Base-by-base conservation (phyloP, 23 tunicate species). In the Styela clava region DNA sequence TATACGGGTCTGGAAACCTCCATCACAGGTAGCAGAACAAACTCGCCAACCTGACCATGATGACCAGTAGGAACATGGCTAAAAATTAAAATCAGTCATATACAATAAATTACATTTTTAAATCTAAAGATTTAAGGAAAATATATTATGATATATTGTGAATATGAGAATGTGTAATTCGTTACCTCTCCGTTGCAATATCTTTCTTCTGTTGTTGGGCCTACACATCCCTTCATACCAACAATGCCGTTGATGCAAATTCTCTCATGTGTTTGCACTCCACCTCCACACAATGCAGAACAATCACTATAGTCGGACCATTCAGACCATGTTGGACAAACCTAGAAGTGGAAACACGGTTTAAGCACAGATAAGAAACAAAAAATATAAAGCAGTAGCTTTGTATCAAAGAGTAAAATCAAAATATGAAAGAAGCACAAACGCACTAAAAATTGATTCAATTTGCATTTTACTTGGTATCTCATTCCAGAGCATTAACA, bases 321-420 rank as follows among this genome's bases (percentile, higher is more conserved):
- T 33, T 31, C 79, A 24, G 89, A 91, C 98, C 98, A 93, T 12
- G 84, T 81, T n/a, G 93, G 87, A 74, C 97, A 92, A 3, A 72
- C 71, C 97, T 91, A 69, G 12, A 22, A 62, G n/a, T n/a, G n/a
- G n/a, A n/a, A n/a, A 84, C 3, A 77, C 21, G 21, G 19, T 61
- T 61, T 61, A 61, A 18, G 64, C 19, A 18, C 21, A 61, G 21
- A 61, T 18, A 61, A 61, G 21, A 18, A 18, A 61, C 21, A 61
- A 61, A 61, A n/a, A n/a, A n/a, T n/a, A n/a, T n/a, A n/a, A n/a
- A n/a, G n/a, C n/a, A n/a, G n/a, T n/a, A n/a, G n/a, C n/a, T n/a
- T n/a, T n/a, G n/a, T n/a, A n/a, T n/a, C n/a, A n/a, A n/a, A n/a
- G n/a, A n/a, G n/a, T n/a, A n/a, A n/a, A n/a, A n/a, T n/a, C n/a